These are phyloP conservation scores for Halcyon leucocephala DNA, from an alignment of 2,797 vertebrate species.

Conservation along the genomic window DNA sequence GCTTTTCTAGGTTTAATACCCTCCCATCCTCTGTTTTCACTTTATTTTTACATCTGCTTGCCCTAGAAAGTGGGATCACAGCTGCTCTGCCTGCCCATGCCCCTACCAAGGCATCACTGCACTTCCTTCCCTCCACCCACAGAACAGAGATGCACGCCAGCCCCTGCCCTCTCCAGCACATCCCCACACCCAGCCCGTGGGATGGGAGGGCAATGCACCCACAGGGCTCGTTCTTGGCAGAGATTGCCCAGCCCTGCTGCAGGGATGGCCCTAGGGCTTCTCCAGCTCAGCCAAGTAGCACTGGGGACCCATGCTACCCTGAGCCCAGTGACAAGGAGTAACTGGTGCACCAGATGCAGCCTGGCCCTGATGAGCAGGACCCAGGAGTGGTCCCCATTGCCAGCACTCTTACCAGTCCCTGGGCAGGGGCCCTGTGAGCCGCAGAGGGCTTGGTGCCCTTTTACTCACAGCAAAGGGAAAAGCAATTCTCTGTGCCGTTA, in stretches of 20 bases:
- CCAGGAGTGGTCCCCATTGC: accelerated
- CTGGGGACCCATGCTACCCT: accelerated
- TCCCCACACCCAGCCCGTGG: accelerated
- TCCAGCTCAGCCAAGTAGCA: neutral
- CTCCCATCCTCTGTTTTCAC: neutral
- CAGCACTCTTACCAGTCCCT: neutral
- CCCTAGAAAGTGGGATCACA: accelerated
- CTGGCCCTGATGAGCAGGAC: neutral
- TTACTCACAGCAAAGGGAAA: slow-evolving; percentile 42
- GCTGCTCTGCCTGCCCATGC: neutral
- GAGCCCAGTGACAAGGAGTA: neutral
- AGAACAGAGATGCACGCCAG: neutral
- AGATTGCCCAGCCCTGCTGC: accelerated
- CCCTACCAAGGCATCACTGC: neutral
- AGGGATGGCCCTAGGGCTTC: accelerated
- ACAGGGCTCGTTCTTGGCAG: accelerated
- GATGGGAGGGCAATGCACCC: accelerated
- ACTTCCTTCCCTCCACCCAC: accelerated
- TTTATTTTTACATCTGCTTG: neutral
- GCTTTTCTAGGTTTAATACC: neutral
- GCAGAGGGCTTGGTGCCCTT: accelerated
- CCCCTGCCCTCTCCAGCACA: neutral
- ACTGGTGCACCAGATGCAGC: neutral
- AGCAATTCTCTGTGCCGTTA: neutral
- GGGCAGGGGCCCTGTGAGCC: neutral